Evolutionary conservation across 2,888 invertebrate species (phyloP).

Genomic region (Cephus spinipes): DNA sequence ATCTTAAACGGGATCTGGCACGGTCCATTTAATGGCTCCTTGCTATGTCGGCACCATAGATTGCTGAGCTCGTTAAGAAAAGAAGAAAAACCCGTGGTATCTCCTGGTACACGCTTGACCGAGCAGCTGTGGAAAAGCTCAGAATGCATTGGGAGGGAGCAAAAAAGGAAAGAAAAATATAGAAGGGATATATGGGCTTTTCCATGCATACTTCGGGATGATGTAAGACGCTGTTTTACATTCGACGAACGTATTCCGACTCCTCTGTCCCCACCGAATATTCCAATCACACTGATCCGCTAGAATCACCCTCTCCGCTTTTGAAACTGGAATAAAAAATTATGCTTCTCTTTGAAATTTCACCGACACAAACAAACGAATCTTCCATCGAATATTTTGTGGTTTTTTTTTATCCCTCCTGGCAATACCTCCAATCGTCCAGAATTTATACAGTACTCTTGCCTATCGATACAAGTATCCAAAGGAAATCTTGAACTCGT

Average conservation of each 20-base stretch:
- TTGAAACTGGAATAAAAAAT: not conserved
- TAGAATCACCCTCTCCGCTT: not conserved
- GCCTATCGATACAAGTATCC: not conserved
- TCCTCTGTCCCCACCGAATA: not conserved
- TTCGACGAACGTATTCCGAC: not conserved
- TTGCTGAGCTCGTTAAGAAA: not conserved
- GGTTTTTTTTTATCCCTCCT: not conserved
- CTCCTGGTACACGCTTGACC: not conserved
- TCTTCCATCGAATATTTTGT: not conserved
- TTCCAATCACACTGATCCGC: not conserved
- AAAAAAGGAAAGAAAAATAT: not conserved
- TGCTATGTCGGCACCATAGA: not conserved
- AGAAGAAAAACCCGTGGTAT: not conserved
- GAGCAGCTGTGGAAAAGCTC: not conserved
- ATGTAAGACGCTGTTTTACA: not conserved
- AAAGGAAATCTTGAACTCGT: not conserved
- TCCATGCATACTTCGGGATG: not conserved
- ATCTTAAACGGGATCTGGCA: slow-evolving; percentile 23
- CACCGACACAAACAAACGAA: not conserved
- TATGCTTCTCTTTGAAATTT: not conserved
- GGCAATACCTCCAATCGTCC: not conserved
- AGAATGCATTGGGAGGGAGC: not conserved
- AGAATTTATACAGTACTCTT: not conserved
- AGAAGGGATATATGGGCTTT: not conserved
- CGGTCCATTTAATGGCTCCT: slow-evolving; percentile 40